These are phyloP conservation scores for Clusia tigrina DNA, from an alignment of 2,888 invertebrate genomes.

Conservation along the genomic window DNA sequence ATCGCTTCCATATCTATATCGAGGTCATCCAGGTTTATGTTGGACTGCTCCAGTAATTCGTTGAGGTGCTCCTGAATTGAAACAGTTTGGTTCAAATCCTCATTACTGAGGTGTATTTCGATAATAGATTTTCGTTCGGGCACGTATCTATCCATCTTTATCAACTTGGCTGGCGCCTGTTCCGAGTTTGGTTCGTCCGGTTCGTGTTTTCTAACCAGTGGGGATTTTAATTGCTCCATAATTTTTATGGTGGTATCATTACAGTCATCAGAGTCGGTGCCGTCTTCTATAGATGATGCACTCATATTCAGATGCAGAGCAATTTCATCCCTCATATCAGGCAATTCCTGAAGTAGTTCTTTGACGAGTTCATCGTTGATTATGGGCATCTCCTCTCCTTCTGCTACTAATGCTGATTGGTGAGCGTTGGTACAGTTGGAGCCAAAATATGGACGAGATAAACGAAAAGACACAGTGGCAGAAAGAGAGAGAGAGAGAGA, in stretches of 20 bases:
- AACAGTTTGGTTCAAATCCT: slow-evolving; percentile 25
- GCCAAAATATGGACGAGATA: no score
- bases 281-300: no score
- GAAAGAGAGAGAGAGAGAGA: slow-evolving; percentile 13
- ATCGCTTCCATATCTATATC: no score
- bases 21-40: slow-evolving; percentile 29
- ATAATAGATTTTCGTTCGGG: slow-evolving; percentile 53
- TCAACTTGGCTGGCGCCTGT: slow-evolving; percentile 24
- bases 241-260: not conserved
- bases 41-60: slow-evolving; percentile 22
- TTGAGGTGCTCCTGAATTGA: slow-evolving; percentile 30
- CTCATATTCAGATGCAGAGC: not conserved
- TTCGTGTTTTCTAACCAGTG: slow-evolving; percentile 28
- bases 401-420: slow-evolving; percentile 19
- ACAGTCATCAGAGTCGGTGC: not conserved
- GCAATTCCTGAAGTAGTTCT: slow-evolving; percentile 34
- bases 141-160: slow-evolving; percentile 31
- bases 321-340: slow-evolving; percentile 36
- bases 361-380: slow-evolving; percentile 28
- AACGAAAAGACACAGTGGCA: no score
- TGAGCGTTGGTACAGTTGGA: slow-evolving; percentile 22
- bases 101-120: slow-evolving; percentile 53
- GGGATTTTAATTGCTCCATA: slow-evolving; percentile 3
- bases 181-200: slow-evolving; percentile 12
- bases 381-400: no score